These are phyloP conservation scores for Campoplex capitator DNA, from an alignment of 2,888 invertebrate species.

Conservation along the genomic window DNA sequence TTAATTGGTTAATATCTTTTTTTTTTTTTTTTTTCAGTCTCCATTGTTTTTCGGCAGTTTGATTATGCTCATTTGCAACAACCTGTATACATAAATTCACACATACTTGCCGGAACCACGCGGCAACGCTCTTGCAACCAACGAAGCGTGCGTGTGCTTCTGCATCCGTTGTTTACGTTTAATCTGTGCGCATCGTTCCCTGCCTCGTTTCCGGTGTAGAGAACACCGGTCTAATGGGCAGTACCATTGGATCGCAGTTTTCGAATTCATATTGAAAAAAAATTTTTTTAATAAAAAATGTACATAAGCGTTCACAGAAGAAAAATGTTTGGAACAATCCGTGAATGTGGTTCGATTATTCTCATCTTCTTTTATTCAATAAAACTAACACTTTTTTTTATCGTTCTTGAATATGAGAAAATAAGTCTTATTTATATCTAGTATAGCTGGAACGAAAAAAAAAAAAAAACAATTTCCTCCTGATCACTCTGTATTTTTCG, in stretches of 20 bases:
- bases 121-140: conserved; percentile 40
- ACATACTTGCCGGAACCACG: conserved; percentile 58
- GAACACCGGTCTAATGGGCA: conserved; percentile 21
- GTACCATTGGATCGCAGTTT: conserved; percentile 8
- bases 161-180: conserved; percentile 57
- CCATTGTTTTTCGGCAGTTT: background rate
- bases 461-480: background rate
- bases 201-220: conserved; percentile 16
- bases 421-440: background rate
- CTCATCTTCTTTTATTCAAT: no score
- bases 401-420: background rate
- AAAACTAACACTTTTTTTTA: no score
- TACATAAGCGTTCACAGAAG: background rate
- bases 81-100: conserved; percentile 62
- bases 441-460: no score
- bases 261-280: conserved; percentile 1
- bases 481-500: background rate
- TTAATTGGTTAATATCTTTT: background rate
- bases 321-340: background rate
- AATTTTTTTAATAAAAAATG: no score
- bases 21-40: background rate
- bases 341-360: background rate
- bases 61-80: conserved; percentile 36
- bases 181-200: conserved; percentile 40
- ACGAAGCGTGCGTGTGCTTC: conserved; percentile 42